These are phyloP conservation scores for Metallyticus violacea DNA, from an alignment of 2,888 invertebrate species.

Conservation along the genomic window DNA sequence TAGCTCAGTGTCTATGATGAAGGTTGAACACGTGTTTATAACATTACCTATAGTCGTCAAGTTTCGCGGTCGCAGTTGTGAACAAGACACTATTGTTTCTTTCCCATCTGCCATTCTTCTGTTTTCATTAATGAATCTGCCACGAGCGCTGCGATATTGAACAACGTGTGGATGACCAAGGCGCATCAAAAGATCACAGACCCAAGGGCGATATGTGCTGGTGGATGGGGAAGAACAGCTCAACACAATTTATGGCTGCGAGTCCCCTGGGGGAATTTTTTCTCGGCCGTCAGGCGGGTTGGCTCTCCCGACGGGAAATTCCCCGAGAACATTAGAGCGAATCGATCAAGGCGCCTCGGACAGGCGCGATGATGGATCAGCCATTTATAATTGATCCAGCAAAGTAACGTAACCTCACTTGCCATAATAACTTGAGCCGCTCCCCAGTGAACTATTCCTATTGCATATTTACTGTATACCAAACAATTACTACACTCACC, in stretches of 20 bases:
- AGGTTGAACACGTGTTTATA: not conserved
- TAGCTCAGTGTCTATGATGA: not conserved
- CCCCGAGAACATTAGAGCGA: not conserved
- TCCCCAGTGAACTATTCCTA: not conserved
- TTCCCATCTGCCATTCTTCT: no score
- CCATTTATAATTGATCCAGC: slow-evolving; percentile 13
- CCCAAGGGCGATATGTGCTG: not conserved
- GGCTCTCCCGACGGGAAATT: not conserved
- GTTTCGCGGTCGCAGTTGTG: no score
- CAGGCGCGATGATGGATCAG: slow-evolving; percentile 13
- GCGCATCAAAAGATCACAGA: not conserved
- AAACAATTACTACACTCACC: no score
- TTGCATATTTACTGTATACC: not conserved
- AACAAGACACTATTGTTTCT: not conserved
- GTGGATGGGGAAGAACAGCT: not conserved
- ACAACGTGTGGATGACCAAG: not conserved
- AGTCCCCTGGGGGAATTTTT: slow-evolving; percentile 6
- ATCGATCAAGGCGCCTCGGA: slow-evolving; percentile 7
- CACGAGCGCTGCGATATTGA: no score
- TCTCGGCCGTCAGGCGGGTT: not conserved
- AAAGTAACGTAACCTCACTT: not conserved
- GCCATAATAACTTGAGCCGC: not conserved
- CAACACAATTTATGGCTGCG: not conserved
- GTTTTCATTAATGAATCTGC: no score
- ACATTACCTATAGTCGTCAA: not conserved